phyloP scores from a whole-genome alignment of 2,113 vertebrate species.

The Xerus inauris region DNA sequence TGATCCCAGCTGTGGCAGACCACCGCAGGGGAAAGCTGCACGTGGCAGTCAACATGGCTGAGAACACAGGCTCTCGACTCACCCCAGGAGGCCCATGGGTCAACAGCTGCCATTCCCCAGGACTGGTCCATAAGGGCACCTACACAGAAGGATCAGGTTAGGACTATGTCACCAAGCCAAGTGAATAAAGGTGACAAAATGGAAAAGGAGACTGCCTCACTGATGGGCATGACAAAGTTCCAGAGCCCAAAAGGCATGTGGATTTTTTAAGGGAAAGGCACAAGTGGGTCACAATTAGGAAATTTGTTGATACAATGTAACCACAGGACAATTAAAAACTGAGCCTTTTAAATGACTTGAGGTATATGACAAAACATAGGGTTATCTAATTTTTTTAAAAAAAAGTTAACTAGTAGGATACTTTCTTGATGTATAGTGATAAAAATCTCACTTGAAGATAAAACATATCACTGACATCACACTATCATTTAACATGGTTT shows the following conservation, averaged over 20 bases:
- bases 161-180: not conserved
- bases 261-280: not conserved
- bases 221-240: not conserved
- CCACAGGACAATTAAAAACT: not conserved
- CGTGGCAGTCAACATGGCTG: not conserved
- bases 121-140: conserved; percentile 56
- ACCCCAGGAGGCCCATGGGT: conserved; percentile 71
- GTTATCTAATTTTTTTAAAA: not conserved
- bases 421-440: not conserved
- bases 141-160: conserved; percentile 31
- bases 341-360: not conserved
- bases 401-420: not conserved
- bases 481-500: not conserved
- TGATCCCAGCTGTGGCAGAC: not conserved
- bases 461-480: not conserved
- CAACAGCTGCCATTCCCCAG: conserved; percentile 58
- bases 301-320: not conserved
- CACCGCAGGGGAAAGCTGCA: not conserved
- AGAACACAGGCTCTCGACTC: conserved; percentile 21
- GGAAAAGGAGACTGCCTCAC: not conserved
- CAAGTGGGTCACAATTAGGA: not conserved
- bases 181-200: not conserved
- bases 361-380: not conserved
- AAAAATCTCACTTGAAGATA: not conserved
- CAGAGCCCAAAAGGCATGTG: not conserved